Evolutionary conservation across 2,888 invertebrate species (phyloP), one percentile per base, ranked within the genome.

Genomic region (Temnothorax unifasciatus): DNA sequence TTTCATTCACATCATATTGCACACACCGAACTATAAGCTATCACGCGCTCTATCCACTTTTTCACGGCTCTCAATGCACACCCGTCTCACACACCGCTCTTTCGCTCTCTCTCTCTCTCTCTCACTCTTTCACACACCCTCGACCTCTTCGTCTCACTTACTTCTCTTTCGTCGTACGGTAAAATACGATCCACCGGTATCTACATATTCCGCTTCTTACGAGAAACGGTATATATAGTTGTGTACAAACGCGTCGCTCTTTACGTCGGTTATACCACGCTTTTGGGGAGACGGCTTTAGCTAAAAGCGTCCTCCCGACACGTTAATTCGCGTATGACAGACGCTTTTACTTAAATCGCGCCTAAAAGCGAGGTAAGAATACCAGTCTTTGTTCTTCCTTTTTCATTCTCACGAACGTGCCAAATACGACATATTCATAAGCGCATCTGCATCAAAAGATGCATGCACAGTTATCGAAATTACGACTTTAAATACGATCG

Each of bases 111-210:
- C 18, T n/a, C 57, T 47, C 15, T 38, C 57, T 38, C n/a, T 2
- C 57, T 50, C 18, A 25, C 57, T 47, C n/a, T 3, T 64, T 41
- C 13, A 25, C 50, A 18, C 54, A 11, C 66, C 47, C 15, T 41
- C 76, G n/a, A n/a, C 63, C 29, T 66, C 59, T 41, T 50, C 29
- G 59, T 59, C 44, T 25, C 71, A 69, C 57, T 57, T 18, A 13
- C 54, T 63, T 76, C 69, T 71, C 63, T 61, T 89, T 86, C 90
- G 90, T 88, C 83, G 86, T 89, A 90, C 90, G 90, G 90, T 89
- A 90, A 90, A 90, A 85, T 83, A 82, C 69, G 71, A 69, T 69
- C 41, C 69, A 63, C 74, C 71, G 50, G 50, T 84, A 64, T 75
- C 64, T 66, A 73, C 76, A 84, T 75, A 75, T 85, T 74, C 57